Evolutionary conservation across 2,888 invertebrate genomes (phyloP).

Genomic region (Allygus modestus): DNA sequence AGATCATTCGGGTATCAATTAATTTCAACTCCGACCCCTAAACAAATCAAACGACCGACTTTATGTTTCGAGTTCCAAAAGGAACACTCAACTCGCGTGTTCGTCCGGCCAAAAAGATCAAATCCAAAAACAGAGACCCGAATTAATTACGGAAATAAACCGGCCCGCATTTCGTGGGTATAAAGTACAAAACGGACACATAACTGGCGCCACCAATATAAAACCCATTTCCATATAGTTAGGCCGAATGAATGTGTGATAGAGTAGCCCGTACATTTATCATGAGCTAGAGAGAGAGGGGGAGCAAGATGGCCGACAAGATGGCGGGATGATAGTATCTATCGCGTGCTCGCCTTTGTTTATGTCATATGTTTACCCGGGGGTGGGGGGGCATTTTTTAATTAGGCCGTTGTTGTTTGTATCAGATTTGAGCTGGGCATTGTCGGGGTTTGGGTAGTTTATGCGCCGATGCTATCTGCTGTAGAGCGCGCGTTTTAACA

Average conservation of each 20-base stretch:
- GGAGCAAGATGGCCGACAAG: slow-evolving; percentile 54
- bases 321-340: slow-evolving; percentile 51
- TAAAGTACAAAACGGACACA: slow-evolving; percentile 15
- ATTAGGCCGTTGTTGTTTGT: slow-evolving; percentile 48
- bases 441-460: slow-evolving; percentile 11
- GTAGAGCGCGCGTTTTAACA: slow-evolving; percentile 8
- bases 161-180: slow-evolving; percentile 13
- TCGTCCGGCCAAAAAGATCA: slow-evolving; percentile 1
- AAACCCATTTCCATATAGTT: slow-evolving; percentile 57
- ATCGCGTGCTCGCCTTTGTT: slow-evolving; percentile 53
- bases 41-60: background rate
- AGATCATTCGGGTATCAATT: background rate
- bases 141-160: slow-evolving; percentile 50
- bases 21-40: background rate
- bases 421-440: slow-evolving; percentile 40
- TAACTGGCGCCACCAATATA: slow-evolving; percentile 53
- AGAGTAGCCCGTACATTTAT: slow-evolving; percentile 55
- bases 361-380: slow-evolving; percentile 46
- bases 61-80: background rate
- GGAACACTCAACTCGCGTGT: slow-evolving; percentile 3
- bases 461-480: slow-evolving; percentile 29
- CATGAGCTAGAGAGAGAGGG: slow-evolving; percentile 28
- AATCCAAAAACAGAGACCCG: slow-evolving; percentile 17
- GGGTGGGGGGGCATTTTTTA: slow-evolving; percentile 23
- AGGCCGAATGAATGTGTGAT: slow-evolving; percentile 51